Evolutionary conservation across 2,797 vertebrate species (phyloP), one percentile per base, ranked within the genome.

Genomic region (Pagetopsis macropterus): DNA sequence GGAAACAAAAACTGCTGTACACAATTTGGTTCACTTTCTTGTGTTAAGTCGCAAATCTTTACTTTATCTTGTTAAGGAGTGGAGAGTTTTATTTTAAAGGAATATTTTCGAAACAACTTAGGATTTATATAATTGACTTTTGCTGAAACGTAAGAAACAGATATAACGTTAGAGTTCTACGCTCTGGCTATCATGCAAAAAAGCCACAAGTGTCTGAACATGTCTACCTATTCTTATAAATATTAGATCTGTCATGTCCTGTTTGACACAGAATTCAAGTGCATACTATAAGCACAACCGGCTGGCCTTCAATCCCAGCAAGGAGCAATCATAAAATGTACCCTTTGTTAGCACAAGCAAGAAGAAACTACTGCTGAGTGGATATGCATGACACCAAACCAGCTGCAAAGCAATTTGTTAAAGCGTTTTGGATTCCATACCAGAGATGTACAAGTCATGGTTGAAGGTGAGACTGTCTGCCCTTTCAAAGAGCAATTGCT

Each of bases 351-450:
- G 43, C 55, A 70, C 57, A 52, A 44, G 60, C 4, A 43, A 40
- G 21, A 60, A 40, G 37, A 70, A 54, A 61, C 23, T n/a, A 49
- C 19, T 55, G 31, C 45, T 9, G 45, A 58, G 45, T 58, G 44
- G 54, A 52, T 15, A 52, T 23, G 49, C 31, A 58, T 59, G 45
- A 69, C 19, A 40, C 45, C 1, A 27, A 61, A 60, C 15, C 58
- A 37, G 16, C 41, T n/a, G 48, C 31, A 48, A 11, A 41, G 58
- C n/a, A 45, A 45, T 61, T 52, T 70, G 58, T 33, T 48, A 54
- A 43, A 51, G 45, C n/a, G 14, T 51, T 60, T 31, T 52, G 15
- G 37, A 54, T 52, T 52, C 21, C 19, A 61, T 21, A 31, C 10
- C 44, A 37, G 6, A 23, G 5, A 2, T 14, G 9, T 52, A 9